phyloP scores from a whole-genome alignment of 53 echinoderm and acorn worm species.

The Echinometra lucunter region DNA sequence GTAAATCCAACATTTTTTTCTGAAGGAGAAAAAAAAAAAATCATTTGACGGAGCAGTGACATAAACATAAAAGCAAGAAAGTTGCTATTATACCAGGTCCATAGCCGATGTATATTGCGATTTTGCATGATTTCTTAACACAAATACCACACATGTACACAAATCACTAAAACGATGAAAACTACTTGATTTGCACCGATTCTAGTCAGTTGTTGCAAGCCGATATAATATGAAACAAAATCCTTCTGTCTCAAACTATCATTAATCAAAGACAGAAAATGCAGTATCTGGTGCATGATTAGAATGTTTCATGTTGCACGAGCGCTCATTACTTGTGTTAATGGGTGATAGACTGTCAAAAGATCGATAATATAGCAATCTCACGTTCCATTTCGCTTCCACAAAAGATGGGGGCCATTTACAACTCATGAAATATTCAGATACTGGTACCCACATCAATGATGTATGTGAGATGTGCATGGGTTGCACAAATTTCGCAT shows the following conservation, averaged over 20 bases:
- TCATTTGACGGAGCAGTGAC: no score
- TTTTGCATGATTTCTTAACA: no score
- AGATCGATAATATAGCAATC: constrained; percentile 1
- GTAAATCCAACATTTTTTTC: no score
- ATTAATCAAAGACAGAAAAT: not conserved
- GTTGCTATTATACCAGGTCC: no score
- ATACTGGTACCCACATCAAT: not conserved
- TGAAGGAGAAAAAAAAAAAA: no score
- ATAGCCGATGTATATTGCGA: no score
- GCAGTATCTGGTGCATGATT: not conserved
- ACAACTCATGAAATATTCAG: constrained; percentile 12
- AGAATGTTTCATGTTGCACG: not conserved
- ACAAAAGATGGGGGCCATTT: not conserved
- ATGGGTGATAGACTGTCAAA: not conserved
- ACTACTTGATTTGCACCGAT: not conserved
- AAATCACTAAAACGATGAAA: no score
- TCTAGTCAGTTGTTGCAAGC: not conserved
- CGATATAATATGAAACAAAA: not conserved
- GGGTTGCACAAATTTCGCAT: not conserved
- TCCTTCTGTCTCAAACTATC: not conserved
- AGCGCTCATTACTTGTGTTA: not conserved
- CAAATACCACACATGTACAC: no score
- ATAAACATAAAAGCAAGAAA: no score
- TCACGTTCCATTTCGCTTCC: not conserved
- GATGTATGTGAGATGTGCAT: not conserved